A percentile compares a stretch with the other conserved stretches of the same genome.
phyloP scores from a whole-genome alignment of 2,888 invertebrate species.

The Meteorus cinctellus region DNA sequence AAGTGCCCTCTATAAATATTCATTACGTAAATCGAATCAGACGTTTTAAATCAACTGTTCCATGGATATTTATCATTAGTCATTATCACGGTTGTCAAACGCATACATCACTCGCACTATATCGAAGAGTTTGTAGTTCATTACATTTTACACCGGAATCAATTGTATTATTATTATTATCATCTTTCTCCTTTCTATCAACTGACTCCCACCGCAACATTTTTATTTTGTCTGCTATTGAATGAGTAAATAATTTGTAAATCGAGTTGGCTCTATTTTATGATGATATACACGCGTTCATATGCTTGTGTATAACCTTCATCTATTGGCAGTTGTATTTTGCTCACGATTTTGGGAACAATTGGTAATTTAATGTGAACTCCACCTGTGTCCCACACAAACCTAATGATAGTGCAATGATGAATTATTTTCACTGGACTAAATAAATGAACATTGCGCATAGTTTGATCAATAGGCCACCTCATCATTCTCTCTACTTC shows the following conservation, averaged over 20 bases:
- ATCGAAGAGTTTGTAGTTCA: not conserved
- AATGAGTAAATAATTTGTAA: not conserved
- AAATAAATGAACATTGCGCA: constrained; percentile 25
- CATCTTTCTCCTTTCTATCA: not conserved
- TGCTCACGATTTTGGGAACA: not conserved
- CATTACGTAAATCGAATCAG: not conserved
- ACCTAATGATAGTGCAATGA: not conserved
- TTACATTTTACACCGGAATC: not conserved
- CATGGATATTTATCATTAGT: not conserved
- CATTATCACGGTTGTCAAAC: not conserved
- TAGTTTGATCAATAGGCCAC: constrained; percentile 47
- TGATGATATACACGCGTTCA: not conserved
- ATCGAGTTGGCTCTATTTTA: not conserved
- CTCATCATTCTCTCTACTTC: constrained; percentile 32
- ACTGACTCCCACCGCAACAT: not conserved
- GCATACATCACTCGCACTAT: not conserved
- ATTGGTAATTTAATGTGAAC: constrained; percentile 21
- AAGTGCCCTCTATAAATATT: no score
- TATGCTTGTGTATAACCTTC: not conserved
- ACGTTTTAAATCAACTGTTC: not conserved
- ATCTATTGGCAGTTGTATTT: not conserved
- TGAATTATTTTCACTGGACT: constrained; percentile 16
- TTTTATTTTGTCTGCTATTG: not conserved
- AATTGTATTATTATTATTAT: not conserved
- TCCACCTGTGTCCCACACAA: not conserved